Percentiles rank a stretch among this genome's conserved stretches.
Conservation (phyloP, 2,797 vertebrate genomes). For the Kryptolebias ocellatus region DNA sequence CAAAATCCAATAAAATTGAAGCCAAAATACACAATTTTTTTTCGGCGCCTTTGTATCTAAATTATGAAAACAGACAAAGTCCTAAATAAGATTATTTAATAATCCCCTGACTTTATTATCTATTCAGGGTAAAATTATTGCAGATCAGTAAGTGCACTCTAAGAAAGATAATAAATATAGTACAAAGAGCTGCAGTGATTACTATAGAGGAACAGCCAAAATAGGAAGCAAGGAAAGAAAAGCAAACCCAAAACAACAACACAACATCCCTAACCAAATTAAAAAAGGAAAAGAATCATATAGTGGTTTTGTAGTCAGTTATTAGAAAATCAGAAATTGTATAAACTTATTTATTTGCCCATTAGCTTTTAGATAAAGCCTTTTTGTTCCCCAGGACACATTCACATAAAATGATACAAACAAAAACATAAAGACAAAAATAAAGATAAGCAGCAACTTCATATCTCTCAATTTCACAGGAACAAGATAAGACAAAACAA, state of each 20-base stretch:
- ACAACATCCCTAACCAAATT: background rate
- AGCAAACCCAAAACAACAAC: background rate
- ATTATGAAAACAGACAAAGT: background rate
- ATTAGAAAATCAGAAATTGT: background rate
- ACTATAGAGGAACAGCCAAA: background rate
- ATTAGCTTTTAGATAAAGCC: background rate
- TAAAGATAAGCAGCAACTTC: background rate
- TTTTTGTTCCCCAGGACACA: background rate
- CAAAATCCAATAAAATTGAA: background rate
- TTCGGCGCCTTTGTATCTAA: background rate
- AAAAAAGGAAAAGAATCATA: background rate
- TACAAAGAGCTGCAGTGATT: background rate
- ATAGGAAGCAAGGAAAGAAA: background rate
- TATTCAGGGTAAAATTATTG: background rate
- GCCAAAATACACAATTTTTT: background rate
- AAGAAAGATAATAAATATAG: background rate
- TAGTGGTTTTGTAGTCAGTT: background rate
- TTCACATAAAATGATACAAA: background rate
- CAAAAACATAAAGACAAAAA: background rate
- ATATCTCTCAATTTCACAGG: background rate
- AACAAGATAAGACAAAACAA: background rate
- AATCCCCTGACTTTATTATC: background rate
- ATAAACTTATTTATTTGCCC: background rate
- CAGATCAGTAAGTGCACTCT: background rate
- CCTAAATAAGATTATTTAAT: background rate